These are phyloP conservation scores for Anguilla pacifica DNA, from an alignment of 2,797 vertebrate species.

Conservation along the genomic window DNA sequence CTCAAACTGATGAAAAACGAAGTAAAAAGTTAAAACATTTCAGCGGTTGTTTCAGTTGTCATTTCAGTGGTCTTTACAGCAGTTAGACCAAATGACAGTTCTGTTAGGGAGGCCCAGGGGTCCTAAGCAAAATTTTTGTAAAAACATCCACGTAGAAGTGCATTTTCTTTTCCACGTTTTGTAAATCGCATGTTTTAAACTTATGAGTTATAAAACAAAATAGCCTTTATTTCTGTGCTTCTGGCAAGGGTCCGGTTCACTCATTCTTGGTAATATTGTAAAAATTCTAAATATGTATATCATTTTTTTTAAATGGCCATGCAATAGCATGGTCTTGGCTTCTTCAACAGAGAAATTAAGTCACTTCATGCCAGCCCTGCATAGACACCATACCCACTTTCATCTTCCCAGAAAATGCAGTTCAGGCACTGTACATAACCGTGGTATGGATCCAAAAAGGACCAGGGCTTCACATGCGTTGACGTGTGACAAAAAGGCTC, in stretches of 20 bases:
- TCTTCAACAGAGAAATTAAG: neutral
- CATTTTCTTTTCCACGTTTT: too few relatives aligned
- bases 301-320: neutral
- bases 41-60: neutral
- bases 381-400: neutral
- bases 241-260: neutral
- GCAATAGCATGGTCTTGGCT: neutral
- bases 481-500: neutral
- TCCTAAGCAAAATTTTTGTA: neutral
- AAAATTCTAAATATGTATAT: neutral
- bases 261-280: neutral
- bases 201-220: neutral
- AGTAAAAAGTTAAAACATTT: conserved; percentile 24
- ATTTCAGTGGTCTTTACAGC: conserved; percentile 13
- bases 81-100: neutral
- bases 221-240: neutral
- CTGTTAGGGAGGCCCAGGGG: too few relatives aligned
- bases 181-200: too few relatives aligned
- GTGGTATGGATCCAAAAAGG: neutral
- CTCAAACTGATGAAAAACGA: conserved; percentile 18
- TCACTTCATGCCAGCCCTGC: neutral
- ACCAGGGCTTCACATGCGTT: neutral
- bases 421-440: neutral
- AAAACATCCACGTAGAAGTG: neutral
- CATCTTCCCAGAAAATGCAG: neutral